These are phyloP conservation scores for Ophioderma brevispina DNA, from an alignment of 35 echinoderm and acorn worm species.

Conservation along the genomic window DNA sequence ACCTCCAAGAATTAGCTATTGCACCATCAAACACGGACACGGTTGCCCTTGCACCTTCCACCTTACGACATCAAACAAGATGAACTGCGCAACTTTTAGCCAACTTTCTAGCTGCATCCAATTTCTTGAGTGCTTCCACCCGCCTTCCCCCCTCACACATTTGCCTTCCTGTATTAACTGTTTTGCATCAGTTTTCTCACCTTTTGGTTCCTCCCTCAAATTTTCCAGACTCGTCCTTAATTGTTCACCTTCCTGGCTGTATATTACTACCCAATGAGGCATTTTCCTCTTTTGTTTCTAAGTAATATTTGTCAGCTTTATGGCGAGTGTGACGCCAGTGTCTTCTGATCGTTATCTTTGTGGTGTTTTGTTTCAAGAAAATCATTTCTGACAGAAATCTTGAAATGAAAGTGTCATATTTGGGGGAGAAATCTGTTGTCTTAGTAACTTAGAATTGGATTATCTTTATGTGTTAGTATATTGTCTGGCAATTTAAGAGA, in stretches of 20 bases:
- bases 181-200: neutral
- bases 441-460: neutral
- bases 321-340: neutral
- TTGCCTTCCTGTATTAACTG: neutral
- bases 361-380: neutral
- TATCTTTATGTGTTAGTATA: no score
- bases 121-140: neutral
- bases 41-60: no score
- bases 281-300: neutral
- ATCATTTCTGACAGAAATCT: neutral
- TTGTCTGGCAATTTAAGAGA: no score
- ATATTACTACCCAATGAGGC: neutral
- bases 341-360: neutral
- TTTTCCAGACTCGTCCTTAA: neutral
- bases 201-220: neutral
- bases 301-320: neutral
- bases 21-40: no score
- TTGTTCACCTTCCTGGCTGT: neutral
- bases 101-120: constrained; percentile 1
- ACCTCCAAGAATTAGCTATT: no score
- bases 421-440: neutral
- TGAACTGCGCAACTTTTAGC: no score
- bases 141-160: neutral
- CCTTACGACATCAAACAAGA: no score
- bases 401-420: neutral